Evolutionary conservation across 2,888 invertebrate species (phyloP).

Genomic region (Sinohyriopsis cumingii): DNA sequence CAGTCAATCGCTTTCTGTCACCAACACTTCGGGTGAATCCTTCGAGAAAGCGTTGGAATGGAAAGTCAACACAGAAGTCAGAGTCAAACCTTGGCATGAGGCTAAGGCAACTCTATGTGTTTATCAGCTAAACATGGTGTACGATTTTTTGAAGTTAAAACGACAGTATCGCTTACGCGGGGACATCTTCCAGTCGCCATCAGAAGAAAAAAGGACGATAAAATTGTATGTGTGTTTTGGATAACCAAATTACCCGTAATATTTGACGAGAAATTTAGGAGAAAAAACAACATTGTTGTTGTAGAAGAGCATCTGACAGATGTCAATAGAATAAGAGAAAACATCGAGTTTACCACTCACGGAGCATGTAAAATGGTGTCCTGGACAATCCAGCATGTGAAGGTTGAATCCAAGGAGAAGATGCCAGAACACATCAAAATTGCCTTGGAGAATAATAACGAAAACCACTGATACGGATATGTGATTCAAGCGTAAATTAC

Average conservation of each 20-base stretch:
- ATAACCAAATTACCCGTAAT: constrained; percentile 28
- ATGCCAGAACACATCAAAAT: too few relatives aligned
- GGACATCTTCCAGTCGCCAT: constrained; percentile 34
- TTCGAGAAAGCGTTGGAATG: constrained; percentile 33
- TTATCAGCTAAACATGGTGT: constrained; percentile 24
- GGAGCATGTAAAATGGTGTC: constrained; percentile 37
- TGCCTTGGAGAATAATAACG: too few relatives aligned
- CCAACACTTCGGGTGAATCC: constrained; percentile 36
- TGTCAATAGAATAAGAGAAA: constrained; percentile 6
- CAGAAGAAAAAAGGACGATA: constrained; percentile 27
- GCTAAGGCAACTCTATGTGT: constrained; percentile 36
- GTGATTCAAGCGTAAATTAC: too few relatives aligned
- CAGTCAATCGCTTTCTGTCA: constrained; percentile 36
- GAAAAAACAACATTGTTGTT: constrained; percentile 3
- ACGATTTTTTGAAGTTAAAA: constrained; percentile 41
- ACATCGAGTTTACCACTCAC: constrained; percentile 30
- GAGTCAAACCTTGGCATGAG: constrained; percentile 27
- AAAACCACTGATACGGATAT: too few relatives aligned
- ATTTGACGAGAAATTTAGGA: constrained; percentile 20
- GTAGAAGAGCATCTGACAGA: constrained; percentile 2
- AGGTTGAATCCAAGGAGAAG: constrained; percentile 18
- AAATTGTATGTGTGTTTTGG: constrained; percentile 24
- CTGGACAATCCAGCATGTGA: constrained; percentile 41
- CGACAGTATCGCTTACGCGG: constrained; percentile 33
- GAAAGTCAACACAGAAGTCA: constrained; percentile 42